Evolutionary conservation across 2,888 invertebrate species (phyloP), one percentile per base, ranked within the genome.

Genomic region (Leptopilina myrica): DNA sequence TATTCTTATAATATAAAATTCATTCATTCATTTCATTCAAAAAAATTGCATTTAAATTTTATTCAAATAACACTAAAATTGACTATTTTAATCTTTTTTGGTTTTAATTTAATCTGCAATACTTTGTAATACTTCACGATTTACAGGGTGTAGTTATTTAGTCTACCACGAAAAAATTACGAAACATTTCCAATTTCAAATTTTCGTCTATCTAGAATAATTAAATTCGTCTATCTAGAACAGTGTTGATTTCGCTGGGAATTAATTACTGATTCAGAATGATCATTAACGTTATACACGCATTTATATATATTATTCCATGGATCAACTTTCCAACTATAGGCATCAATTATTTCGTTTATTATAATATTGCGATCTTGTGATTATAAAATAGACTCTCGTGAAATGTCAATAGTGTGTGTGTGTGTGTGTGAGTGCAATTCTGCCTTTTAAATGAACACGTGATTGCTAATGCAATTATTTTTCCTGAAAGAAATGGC

Each of bases 391-490:
- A 73, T 56, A 56, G 46, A 65, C n/a, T 53, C n/a, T 49, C 53
- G 33, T 33, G 26, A 56, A 73, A 69, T 69, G 73, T 33, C n/a
- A 73, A 73, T 33, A 14, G 69, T 33, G 33, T 33, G 33, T 33
- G 1, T 2, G 14, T 73, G 5, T 4, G n/a, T 59, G 4, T n/a
- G n/a, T 14, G 59, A n/a, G 49, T 53, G 14, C 1, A 69, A 53
- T 69, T 43, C 53, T 69, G 49, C 49, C 53, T 49, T 69, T 14
- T 69, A 20, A 69, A 20, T 73, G 26, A 73, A 73, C 33, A 73
- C 73, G 26, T 56, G n/a, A 56, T 73, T 56, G 56, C 73, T 15
- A 73, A 73, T 56, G n/a, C 73, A 73, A 56, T 73, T 40, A 73
- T 56, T 56, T 73, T 33, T 53, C 8, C 14, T n/a, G 33, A 33